A percentile compares a stretch with the other conserved stretches of the same genome.
phyloP scores from a whole-genome alignment of 2,888 invertebrate species.

The Eueremaeus valkanovi region DNA sequence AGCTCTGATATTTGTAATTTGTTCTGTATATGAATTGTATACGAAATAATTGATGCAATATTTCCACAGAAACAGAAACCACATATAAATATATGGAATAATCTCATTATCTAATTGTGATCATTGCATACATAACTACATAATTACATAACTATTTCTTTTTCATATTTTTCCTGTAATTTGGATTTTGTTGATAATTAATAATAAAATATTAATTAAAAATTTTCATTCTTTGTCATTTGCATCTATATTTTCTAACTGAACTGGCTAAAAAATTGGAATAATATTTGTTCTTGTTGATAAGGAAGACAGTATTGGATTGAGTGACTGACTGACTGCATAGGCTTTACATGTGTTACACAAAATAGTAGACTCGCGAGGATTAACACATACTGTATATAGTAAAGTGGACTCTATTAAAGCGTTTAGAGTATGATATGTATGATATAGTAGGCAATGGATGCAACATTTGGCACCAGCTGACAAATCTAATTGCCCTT shows the following conservation, averaged over 20 bases:
- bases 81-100: neutral
- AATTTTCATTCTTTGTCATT: neutral
- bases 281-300: no score
- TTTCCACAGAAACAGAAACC: neutral
- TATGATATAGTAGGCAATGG: neutral
- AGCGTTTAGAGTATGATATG: neutral
- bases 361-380: neutral
- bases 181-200: neutral
- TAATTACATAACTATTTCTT: no score
- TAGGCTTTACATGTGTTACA: slow-evolving; percentile 26
- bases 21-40: no score
- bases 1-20: no score
- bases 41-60: slow-evolving; percentile 7
- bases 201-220: neutral
- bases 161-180: neutral
- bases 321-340: no score
- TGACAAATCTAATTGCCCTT: slow-evolving; percentile 36
- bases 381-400: neutral
- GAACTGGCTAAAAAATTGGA: no score
- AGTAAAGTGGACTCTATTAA: slow-evolving; percentile 32
- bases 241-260: no score
- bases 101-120: neutral
- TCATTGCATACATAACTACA: no score
- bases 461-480: slow-evolving; percentile 36
- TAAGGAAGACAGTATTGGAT: no score